Base-by-base conservation (phyloP, 2,797 vertebrate species). In the Crenuchus spilurus region DNA sequence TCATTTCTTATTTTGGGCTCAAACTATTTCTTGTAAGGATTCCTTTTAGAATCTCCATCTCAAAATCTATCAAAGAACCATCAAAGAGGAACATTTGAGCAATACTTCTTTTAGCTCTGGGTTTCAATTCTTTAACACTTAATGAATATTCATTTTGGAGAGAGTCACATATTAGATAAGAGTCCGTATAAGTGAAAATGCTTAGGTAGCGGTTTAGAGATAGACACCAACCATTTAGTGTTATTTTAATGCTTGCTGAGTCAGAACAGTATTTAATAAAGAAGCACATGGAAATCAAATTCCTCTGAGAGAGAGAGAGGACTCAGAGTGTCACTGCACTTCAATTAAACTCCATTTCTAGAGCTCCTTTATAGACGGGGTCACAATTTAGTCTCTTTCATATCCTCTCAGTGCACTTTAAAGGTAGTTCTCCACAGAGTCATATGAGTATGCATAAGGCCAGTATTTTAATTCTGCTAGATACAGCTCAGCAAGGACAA, bases 231-330 rank as follows among this genome's bases (percentile, higher is more conserved):
- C 41, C n/a, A 14, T 30, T 48, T 33, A 33, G 48, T 64, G 26
- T 48, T n/a, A 3, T 7, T 18, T 48, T 58, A 37, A 58, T 28
- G 37, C 41, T 57, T 71, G 51, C 24, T 33, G 42, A 58, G 26
- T 49, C 58, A 58, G 42, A 33, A 20, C 14, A 8, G 49, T 28
- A 24, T 60, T 37, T 44, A 75, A 69, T 69, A 62, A 54, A 37
- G 24, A 58, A 1, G 20, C 24, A 24, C 2, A 26, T 1, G 51
- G 44, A 68, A 68, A 61, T 31, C 4, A 26, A 26, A 26, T 39
- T 16, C 55, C 28, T 67, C 31, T 46, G 61, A 18, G 26, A 10
- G 22, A 18, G 26, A 10, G 22, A 39, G 30, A 16, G 37, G 9
- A 35, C n/a, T 57, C 39, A 4, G 54, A 24, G 37, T 31, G 28